These are phyloP conservation scores for Proterorhinus semilunaris DNA, from an alignment of 2,113 vertebrate genomes.

Conservation along the genomic window DNA sequence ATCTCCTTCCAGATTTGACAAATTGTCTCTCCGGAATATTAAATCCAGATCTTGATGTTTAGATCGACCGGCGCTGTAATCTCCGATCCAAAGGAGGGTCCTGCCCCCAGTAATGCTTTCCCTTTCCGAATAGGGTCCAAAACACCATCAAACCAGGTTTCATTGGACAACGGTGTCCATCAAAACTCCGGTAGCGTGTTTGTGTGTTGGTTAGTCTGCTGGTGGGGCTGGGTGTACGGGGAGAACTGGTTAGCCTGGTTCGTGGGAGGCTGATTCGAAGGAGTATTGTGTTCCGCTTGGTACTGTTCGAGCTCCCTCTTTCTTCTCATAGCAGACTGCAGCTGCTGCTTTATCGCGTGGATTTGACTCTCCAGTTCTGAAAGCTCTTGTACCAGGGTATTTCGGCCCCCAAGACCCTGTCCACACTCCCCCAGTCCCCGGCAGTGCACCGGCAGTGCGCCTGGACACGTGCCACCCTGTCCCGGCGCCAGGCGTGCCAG, in stretches of 20 bases:
- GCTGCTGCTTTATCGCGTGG: constrained; percentile 89
- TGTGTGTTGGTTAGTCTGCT: constrained; percentile 67
- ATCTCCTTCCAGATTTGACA: constrained; percentile 26
- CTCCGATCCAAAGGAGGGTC: constrained; percentile 28
- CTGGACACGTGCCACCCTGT: constrained; percentile 34
- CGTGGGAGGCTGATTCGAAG: constrained; percentile 37
- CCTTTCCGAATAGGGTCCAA: constrained; percentile 25
- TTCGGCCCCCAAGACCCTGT: constrained; percentile 52
- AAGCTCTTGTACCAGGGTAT: constrained; percentile 87
- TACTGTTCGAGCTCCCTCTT: constrained; percentile 92
- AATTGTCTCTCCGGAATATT: constrained; percentile 18
- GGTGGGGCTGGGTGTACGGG: constrained; percentile 64
- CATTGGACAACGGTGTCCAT: constrained; percentile 28
- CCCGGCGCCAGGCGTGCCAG: constrained; percentile 55
- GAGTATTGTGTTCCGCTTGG: constrained; percentile 81
- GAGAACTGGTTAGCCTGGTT: constrained; percentile 77
- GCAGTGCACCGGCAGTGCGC: constrained; percentile 25
- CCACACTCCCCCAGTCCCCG: constrained; percentile 41
- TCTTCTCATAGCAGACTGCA: constrained; percentile 89
- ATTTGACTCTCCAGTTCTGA: constrained; percentile 92
- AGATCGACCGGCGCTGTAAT: neutral
- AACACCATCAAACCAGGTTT: constrained; percentile 17
- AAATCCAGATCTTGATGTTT: constrained; percentile 16
- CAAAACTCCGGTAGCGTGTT: constrained; percentile 61
- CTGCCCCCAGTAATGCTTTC: constrained; percentile 18